Conservation (phyloP, 1,140 invertebrate genomes). For the Zaprionus nigranus region DNA sequence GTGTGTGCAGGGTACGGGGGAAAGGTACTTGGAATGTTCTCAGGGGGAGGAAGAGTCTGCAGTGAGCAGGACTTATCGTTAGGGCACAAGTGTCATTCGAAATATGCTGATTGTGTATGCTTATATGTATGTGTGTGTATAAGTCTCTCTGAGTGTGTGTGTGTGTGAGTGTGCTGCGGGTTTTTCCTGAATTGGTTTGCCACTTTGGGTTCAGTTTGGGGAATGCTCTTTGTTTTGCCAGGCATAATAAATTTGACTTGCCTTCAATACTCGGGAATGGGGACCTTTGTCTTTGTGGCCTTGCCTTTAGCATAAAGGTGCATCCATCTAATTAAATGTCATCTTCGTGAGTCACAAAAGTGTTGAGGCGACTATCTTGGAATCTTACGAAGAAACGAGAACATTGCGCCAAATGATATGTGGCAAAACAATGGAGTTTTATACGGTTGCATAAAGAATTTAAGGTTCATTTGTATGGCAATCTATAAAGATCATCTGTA, state of each 20-base stretch:
- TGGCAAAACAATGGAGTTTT: constrained; percentile 1
- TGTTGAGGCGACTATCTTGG: neutral
- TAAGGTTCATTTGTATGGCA: neutral
- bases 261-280: constrained; percentile 9
- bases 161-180: constrained; percentile 35
- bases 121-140: constrained; percentile 31
- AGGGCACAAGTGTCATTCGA: constrained; percentile 63
- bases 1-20: neutral
- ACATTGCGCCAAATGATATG: neutral
- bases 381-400: constrained; percentile 1
- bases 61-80: constrained; percentile 45
- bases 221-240: constrained; percentile 50
- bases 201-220: constrained; percentile 24
- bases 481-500: neutral
- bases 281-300: constrained; percentile 30
- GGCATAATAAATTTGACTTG: constrained; percentile 51
- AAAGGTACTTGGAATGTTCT: constrained; percentile 39
- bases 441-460: neutral
- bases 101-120: constrained; percentile 61
- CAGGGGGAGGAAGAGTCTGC: constrained; percentile 43
- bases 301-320: constrained; percentile 27
- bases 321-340: constrained; percentile 44
- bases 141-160: too few species aligned
- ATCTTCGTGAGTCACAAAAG: constrained; percentile 17
- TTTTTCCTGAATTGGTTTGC: constrained; percentile 43